phyloP scores from a whole-genome alignment of 2,797 vertebrate species.

The Premnoplex brunnescens region DNA sequence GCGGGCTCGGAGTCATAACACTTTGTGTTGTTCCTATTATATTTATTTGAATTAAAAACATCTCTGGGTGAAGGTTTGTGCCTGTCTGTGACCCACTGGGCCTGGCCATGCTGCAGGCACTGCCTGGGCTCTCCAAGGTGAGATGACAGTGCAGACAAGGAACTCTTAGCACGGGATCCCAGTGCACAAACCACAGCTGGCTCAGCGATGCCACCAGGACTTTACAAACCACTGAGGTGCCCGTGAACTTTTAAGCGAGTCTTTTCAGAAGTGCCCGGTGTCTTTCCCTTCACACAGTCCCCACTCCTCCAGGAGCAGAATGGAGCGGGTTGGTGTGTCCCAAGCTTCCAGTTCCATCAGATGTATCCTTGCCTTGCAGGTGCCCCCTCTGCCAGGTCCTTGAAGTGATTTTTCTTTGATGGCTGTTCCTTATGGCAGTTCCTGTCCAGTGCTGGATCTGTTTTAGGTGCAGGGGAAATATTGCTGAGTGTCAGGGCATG shows the following conservation, averaged over 20 bases:
- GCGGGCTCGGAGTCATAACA: neutral
- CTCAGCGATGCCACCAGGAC: neutral
- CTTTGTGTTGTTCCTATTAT: constrained; percentile 15
- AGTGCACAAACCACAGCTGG: neutral
- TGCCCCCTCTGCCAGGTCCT: neutral
- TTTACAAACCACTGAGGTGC: neutral
- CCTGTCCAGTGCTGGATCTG: neutral
- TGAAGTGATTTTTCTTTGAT: neutral
- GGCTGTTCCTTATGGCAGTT: neutral
- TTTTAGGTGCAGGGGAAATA: neutral
- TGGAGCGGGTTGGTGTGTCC: neutral
- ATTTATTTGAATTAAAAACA: neutral
- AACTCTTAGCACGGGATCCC: neutral
- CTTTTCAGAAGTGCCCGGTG: neutral
- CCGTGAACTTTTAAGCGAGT: rapidly evolving
- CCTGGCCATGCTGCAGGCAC: neutral
- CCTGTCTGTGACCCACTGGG: neutral
- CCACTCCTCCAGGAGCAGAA: neutral
- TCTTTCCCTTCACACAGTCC: neutral
- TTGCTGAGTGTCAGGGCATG: neutral
- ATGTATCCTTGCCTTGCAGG: neutral
- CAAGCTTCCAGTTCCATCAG: neutral
- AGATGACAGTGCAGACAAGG: neutral
- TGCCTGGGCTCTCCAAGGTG: rapidly evolving
- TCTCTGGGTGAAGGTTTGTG: neutral